phyloP scores from a whole-genome alignment of 2,113 vertebrate species.

The Macrotis lagotis region DNA sequence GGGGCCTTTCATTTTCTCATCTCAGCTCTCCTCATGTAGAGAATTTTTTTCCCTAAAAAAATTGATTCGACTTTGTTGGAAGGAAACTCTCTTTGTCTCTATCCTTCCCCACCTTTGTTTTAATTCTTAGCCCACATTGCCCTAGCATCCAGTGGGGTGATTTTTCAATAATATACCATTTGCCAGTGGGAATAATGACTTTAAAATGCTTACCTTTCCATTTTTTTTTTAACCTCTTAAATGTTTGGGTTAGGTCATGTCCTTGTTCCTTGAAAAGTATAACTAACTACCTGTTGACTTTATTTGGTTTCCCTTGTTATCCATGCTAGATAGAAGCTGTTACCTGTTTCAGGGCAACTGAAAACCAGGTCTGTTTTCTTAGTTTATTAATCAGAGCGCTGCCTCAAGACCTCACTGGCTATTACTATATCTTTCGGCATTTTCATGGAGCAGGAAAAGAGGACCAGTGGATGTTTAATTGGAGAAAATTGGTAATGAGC shows the following conservation, averaged over 20 bases:
- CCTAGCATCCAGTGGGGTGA: background rate
- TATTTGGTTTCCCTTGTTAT: background rate
- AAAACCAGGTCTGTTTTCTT: background rate
- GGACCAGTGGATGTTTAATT: background rate
- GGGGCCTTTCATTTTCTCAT: background rate
- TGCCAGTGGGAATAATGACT: background rate
- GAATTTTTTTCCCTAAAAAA: background rate
- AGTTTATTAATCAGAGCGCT: background rate
- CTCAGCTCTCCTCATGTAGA: background rate
- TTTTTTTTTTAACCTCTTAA: background rate
- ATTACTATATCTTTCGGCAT: background rate
- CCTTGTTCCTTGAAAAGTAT: background rate
- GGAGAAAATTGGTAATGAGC: background rate
- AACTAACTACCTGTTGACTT: background rate
- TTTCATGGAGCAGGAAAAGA: too few species aligned
- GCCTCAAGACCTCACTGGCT: too few species aligned
- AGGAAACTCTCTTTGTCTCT: too few species aligned
- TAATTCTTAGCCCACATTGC: background rate
- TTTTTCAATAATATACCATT: background rate
- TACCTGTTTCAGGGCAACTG: background rate
- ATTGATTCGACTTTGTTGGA: background rate
- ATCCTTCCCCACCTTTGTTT: background rate
- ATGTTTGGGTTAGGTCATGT: background rate
- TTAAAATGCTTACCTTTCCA: background rate
- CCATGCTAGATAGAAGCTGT: too few species aligned